These are phyloP conservation scores for Lithobius niger DNA, from an alignment of 1,140 invertebrate species.

Conservation along the genomic window DNA sequence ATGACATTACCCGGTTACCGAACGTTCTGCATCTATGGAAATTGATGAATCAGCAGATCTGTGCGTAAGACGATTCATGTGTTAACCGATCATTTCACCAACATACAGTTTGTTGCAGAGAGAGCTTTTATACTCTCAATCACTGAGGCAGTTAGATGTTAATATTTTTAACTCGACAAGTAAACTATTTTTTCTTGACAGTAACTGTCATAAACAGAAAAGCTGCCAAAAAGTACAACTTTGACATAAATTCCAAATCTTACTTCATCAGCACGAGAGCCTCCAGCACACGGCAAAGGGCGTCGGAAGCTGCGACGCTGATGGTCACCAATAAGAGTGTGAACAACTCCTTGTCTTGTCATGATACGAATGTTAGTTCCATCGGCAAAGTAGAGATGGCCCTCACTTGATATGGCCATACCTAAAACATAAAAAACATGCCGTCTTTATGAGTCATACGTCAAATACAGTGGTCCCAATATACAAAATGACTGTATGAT, in stretches of 20 bases:
- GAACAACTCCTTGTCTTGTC: slow-evolving; percentile 75
- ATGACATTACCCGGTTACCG: too few relatives aligned
- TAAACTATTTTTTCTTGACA: background rate
- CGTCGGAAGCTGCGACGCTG: slow-evolving; percentile 83
- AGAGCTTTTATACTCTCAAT: too few relatives aligned
- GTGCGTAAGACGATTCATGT: too few relatives aligned
- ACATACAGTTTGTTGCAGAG: too few relatives aligned
- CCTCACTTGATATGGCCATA: slow-evolving; percentile 75
- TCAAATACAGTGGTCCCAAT: too few relatives aligned
- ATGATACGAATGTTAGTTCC: slow-evolving; percentile 85
- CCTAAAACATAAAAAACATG: slow-evolving; percentile 36
- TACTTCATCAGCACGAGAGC: slow-evolving; percentile 53
- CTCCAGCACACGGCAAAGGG: slow-evolving; percentile 67
- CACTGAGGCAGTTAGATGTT: background rate
- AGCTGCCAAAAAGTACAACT: too few relatives aligned
- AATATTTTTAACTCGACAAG: background rate
- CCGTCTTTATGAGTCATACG: too few relatives aligned
- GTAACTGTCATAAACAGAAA: too few relatives aligned
- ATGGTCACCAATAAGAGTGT: slow-evolving; percentile 83
- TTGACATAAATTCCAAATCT: too few relatives aligned
- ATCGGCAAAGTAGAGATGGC: slow-evolving; percentile 87
- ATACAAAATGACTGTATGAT: background rate
- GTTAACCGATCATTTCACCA: too few relatives aligned
- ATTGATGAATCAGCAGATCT: too few relatives aligned
- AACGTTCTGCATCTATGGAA: too few relatives aligned